phyloP scores from a whole-genome alignment of 2,113 vertebrate species.

The Synchiropus splendidus region DNA sequence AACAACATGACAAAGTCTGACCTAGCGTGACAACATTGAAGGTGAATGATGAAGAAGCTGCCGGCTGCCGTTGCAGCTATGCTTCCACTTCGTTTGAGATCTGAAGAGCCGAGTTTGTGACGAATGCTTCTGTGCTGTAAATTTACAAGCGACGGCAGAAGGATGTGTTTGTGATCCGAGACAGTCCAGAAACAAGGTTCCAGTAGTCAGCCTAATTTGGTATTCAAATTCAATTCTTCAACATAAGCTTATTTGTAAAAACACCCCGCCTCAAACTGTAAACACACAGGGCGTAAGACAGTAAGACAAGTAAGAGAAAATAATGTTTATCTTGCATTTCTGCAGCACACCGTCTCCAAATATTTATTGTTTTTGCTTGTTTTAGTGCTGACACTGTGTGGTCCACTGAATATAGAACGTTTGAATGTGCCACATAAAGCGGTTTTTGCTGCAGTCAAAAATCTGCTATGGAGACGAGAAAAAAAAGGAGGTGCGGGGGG shows the following conservation, averaged over 20 bases:
- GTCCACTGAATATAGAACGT: conserved; percentile 14
- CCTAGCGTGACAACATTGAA: conserved; percentile 39
- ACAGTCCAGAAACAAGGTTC: too few species aligned
- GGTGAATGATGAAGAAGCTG: conserved; percentile 44
- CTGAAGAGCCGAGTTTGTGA: conserved; percentile 22
- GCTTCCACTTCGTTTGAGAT: conserved; percentile 53
- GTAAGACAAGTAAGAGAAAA: conserved; percentile 23
- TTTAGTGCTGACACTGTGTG: conserved; percentile 25
- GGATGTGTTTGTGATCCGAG: too few species aligned
- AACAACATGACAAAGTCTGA: conserved; percentile 28
- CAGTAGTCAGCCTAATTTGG: conserved; percentile 1
- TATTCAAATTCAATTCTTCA: conserved; percentile 23
- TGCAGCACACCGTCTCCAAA: conserved; percentile 34
- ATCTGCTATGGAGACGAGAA: too few species aligned
- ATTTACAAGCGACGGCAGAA: too few species aligned
- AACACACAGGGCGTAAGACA: too few species aligned
- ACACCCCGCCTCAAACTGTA: too few species aligned
- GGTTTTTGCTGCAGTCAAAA: not conserved
- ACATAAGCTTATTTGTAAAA: conserved; percentile 3
- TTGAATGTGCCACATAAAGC: conserved; percentile 11
- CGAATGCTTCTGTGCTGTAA: too few species aligned
- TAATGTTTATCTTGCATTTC: conserved; percentile 30
- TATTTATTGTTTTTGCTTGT: conserved; percentile 32
- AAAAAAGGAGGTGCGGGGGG: too few species aligned
- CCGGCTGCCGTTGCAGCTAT: conserved; percentile 34